Evolutionary conservation across 2,888 invertebrate species (phyloP), one percentile per base, ranked within the genome.

Genomic region (Drosophila flavopinicola): DNA sequence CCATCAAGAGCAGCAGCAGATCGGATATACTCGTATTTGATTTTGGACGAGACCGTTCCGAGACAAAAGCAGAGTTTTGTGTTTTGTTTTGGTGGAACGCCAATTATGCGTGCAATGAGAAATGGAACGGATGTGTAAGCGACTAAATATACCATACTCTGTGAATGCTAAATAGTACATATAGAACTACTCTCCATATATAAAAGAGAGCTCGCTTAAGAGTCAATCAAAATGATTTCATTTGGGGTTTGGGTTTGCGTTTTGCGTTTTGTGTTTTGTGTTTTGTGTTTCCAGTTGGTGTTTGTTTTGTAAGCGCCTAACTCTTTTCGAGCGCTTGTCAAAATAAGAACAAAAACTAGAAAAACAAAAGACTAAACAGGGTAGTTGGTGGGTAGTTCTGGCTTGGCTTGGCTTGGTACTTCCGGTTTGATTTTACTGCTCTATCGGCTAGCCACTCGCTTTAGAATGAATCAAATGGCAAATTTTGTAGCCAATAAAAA

Each of bases 391-490:
- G 59, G 27, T 54, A 61, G 49, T 71, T 71, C 66, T 71, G 44
- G 23, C 10, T 44, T 59, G 79, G 61, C 58, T 64, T 60, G 49
- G 75, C 75, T 63, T 47, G 77, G 83, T 83, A 82, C 75, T 87
- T 87, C 88, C 87, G 88, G 83, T 83, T 66, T 49, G 48, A 20
- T 25, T 35, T 25, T 39, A 47, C 30, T 32, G 45, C 45, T 30
- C 60, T 24, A 33, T 56, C 2, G 61, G 51, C 61, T 66, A 51
- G 47, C 54, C 54, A 57, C 59, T 45, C 64, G 57, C 39, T 77
- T 85, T 69, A 76, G 82, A 88, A 74, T 80, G 88, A 88, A 88
- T 89, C 89, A 87, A 86, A 78, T 73, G 88, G 82, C n/a, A 88
- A 89, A 75, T 32, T 61, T 42, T 53, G 30, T 27, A 33, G 45